Base-by-base conservation (phyloP, 2,888 invertebrate genomes). In the Sarcophaga variegata region DNA sequence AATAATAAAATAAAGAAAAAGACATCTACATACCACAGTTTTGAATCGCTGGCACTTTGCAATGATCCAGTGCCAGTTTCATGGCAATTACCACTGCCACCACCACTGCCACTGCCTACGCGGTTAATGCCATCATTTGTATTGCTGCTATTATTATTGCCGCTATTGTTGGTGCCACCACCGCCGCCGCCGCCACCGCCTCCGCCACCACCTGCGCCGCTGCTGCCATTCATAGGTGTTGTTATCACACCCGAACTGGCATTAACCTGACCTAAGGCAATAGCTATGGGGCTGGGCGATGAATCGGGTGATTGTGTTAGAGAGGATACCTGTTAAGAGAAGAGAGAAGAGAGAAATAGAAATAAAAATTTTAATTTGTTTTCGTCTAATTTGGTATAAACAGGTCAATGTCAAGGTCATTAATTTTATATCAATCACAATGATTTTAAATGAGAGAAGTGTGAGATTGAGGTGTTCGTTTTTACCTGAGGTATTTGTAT, bases 401-500 rank as follows among this genome's bases (percentile, higher is more conserved):
- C 85, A 75, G 88, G 88, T 85, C 88, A 88, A 88, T 88, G 88
- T 88, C 88, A 88, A 88, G 88, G 88, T 87, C 88, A 88, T 72
- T 49, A 63, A 83, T 63, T 69, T 83, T 54, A 83, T 37, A 37
- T 37, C 37, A 83, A 37, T 37, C 37, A 83, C 20, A 49, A 47
- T 69, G n/a, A 64, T 54, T 63, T 49, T 47, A 6, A 62, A 5
- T 63, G 22, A 25, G 11, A 25, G 2, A 25, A 22, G 0, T 17
- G 17, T 45, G 1, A 20, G 8, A 12, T 45, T 70, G 14, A 63
- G 47, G 3, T 4, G 75, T 20, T 14, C 54, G 25, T 17, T 60
- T 47, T 67, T 74, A 96, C 96, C 94, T 98, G 98, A 90, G 98
- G 98, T 94, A 98, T 98, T 95, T 98, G 98, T 92, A 98, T 98